Evolutionary conservation across 2,797 vertebrate genomes (phyloP), one percentile per base, ranked within the genome.

Genomic region (Poecilia gillii): DNA sequence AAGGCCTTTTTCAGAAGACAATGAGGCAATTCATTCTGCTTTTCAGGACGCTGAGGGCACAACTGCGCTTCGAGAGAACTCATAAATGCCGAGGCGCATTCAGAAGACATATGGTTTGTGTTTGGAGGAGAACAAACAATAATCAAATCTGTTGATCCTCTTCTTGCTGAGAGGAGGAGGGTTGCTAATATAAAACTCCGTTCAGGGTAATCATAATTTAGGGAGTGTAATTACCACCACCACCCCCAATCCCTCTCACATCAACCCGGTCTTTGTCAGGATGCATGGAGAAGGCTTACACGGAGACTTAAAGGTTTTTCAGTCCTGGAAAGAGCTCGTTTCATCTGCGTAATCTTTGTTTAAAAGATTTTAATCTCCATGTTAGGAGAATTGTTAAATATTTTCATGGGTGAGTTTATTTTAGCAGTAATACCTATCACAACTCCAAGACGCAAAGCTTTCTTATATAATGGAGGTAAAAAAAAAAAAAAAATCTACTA

Each of bases 121-220:
- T 96, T 96, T 96, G 89, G 91, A 83, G n/a, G 47, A 87, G 79
- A 89, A 94, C 92, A 95, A 94, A 93, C 94, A 95, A 95, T 92
- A 95, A 96, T 95, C 93, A 96, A 94, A 95, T 91, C 90, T 88
- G 93, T 91, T 91, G 93, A 95, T 93, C 92, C 87, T 90, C 89
- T 90, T 94, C 86, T 94, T 93, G 93, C 93, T 90, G 92, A 74
- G 81, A 79, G 68, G 41, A 92, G 91, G 93, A 93, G 93, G 92
- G 94, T 93, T 95, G 94, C 94, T 94, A 93, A 95, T 96, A 94
- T 89, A 93, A 94, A 94, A 95, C 92, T 90, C 89, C 91, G 92
- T 92, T 95, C 93, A 88, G 87, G 91, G 91, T 94, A 92, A 96
- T 96, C 93, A 96, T 94, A 92, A 95, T 93, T 94, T 93, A 90